Evolutionary conservation across 2,797 vertebrate genomes (phyloP).

Genomic region (Urocyon cinereoargenteus): DNA sequence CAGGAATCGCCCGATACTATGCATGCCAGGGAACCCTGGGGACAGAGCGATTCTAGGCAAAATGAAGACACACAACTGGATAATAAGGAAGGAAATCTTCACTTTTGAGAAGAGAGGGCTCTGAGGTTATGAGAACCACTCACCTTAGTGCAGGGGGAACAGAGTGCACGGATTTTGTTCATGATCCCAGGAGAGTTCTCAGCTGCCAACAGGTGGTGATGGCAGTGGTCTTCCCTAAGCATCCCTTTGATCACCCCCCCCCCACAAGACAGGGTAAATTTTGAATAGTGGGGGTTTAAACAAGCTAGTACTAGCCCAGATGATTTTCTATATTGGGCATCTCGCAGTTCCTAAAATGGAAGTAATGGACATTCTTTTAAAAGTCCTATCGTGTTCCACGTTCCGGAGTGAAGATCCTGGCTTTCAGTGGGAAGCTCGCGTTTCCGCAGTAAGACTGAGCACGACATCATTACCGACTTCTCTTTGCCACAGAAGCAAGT

Average conservation of each 20-base stretch:
- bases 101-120: neutral
- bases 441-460: neutral
- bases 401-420: neutral
- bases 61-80: neutral
- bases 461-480: neutral
- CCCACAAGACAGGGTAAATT: too few species aligned
- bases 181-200: neutral
- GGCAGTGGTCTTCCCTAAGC: rapidly evolving
- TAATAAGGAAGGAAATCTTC: neutral
- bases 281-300: neutral
- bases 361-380: neutral
- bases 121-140: neutral
- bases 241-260: rapidly evolving
- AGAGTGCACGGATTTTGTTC: rapidly evolving
- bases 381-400: neutral
- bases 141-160: neutral
- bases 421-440: neutral
- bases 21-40: neutral
- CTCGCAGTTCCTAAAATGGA: neutral
- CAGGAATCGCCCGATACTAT: rapidly evolving
- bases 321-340: neutral
- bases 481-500: neutral
- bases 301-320: too few species aligned
- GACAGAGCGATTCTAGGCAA: neutral
- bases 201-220: neutral